Conservation (phyloP, 2,888 invertebrate genomes). For the Ectemnius continuus region DNA sequence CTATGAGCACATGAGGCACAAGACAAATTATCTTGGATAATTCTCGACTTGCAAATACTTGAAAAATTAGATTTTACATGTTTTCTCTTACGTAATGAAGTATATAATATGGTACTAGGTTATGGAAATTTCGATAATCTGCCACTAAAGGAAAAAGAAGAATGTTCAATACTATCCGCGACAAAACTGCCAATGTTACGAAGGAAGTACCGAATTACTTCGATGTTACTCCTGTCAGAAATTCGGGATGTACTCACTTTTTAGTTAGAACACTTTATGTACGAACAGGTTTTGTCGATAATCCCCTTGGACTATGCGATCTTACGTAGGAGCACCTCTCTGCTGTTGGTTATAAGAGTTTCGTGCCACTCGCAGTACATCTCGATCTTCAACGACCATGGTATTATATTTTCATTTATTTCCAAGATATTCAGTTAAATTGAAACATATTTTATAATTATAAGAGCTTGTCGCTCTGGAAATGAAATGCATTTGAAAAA, state of each 20-base stretch:
- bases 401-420: too few relatives aligned
- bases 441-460: too few relatives aligned
- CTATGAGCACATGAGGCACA: too few relatives aligned
- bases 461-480: too few relatives aligned
- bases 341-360: too few relatives aligned
- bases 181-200: neutral
- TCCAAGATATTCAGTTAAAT: too few relatives aligned
- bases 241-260: conserved; percentile 36
- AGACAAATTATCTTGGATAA: neutral
- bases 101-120: conserved; percentile 33
- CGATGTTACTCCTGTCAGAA: conserved; percentile 9
- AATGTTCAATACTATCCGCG: neutral
- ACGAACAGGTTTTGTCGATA: conserved; percentile 22
- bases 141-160: neutral
- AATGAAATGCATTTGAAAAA: too few relatives aligned
- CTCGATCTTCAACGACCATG: too few relatives aligned
- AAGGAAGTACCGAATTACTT: neutral
- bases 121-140: conserved; percentile 19
- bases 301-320: conserved; percentile 17
- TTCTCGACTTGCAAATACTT: neutral
- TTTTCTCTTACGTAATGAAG: conserved; percentile 53
- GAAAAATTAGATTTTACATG: conserved; percentile 1
- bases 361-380: too few relatives aligned
- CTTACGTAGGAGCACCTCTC: too few relatives aligned
- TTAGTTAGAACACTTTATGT: conserved; percentile 1